Evolutionary conservation across 2,113 vertebrate genomes (phyloP), one percentile per base, ranked within the genome.

Genomic region (Tauraco erythrolophus): DNA sequence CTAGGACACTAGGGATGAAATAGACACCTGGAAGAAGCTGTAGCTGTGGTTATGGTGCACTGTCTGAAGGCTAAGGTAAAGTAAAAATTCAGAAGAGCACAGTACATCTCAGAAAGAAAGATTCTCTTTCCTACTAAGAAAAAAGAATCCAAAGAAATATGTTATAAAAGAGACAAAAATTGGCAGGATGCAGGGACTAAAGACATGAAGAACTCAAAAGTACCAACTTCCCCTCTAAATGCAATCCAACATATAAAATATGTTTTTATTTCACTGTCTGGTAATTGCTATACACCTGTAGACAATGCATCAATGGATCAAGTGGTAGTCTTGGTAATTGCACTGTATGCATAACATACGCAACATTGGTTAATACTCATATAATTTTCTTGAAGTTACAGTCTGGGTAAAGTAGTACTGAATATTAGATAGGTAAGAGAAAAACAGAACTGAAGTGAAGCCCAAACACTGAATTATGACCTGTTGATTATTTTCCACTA

Each of bases 401-500:
- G 45, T 33, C 30, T 6, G 2, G 9, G 5, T 58, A 78, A 82
- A 92, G 30, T 41, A 88, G 9, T 35, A 80, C 46, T 6, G 18
- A 70, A 7, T 57, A 65, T 28, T 41, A 80, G 86, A 54, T 0
- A 79, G 25, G 1, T 30, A 65, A 62, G n/a, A 71, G 53, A 89
- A n/a, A 83, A 64, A 2, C 3, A 82, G 17, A 94, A 84, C 28
- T 11, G 45, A 92, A 65, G 35, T 17, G 76, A 96, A 83, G 45
- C 33, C 25, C 48, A 78, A 62, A 60, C 27, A 78, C 3, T 9
- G 33, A 54, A 77, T 69, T 48, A 85, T 30, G 72, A 99, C 99
- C 99, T 99, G 99, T 89, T 99, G 99, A 97, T 98, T 99, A 80
- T 99, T 98, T 96, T 99, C 99, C 1, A 98, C 98, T 95, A 99